These are phyloP conservation scores for Sisor rabdophorus DNA, from an alignment of 2,113 vertebrate species.

Conservation along the genomic window DNA sequence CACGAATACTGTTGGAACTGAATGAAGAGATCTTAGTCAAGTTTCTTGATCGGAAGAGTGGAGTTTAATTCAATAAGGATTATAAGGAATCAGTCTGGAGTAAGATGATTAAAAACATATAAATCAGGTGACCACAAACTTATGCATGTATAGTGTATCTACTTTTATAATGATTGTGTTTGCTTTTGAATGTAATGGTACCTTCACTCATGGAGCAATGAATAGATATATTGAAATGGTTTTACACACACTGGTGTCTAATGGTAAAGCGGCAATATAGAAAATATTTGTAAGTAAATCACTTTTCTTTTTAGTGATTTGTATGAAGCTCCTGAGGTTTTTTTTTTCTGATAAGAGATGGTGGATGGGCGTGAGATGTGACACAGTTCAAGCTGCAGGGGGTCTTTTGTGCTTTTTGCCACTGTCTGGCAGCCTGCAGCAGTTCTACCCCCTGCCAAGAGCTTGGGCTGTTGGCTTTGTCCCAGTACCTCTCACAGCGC, in stretches of 20 bases:
- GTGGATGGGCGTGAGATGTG: not conserved
- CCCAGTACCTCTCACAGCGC: not conserved
- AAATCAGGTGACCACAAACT: too few species aligned
- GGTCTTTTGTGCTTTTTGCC: slow-evolving; percentile 58
- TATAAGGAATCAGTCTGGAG: too few species aligned
- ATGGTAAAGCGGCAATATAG: too few species aligned
- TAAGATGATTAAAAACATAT: too few species aligned
- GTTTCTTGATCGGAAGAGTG: too few species aligned
- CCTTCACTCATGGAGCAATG: not conserved
- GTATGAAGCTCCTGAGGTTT: not conserved
- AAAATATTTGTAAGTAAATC: not conserved
- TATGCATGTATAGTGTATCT: too few species aligned
- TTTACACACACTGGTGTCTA: too few species aligned
- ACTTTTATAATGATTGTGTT: too few species aligned
- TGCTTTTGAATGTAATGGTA: not conserved
- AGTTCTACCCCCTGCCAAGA: slow-evolving; percentile 59
- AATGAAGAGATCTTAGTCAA: too few species aligned
- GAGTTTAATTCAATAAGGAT: too few species aligned
- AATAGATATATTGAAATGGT: too few species aligned
- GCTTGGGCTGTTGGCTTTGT: slow-evolving; percentile 57
- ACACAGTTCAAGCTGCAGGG: slow-evolving; percentile 56
- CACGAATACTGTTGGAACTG: too few species aligned
- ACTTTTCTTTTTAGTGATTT: not conserved
- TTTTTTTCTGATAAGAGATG: not conserved
- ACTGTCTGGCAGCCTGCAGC: slow-evolving; percentile 68